A percentile compares a stretch with the other conserved stretches of the same genome.
Evolutionary conservation across 2,113 vertebrate species (phyloP).

Genomic region (Bucco capensis): DNA sequence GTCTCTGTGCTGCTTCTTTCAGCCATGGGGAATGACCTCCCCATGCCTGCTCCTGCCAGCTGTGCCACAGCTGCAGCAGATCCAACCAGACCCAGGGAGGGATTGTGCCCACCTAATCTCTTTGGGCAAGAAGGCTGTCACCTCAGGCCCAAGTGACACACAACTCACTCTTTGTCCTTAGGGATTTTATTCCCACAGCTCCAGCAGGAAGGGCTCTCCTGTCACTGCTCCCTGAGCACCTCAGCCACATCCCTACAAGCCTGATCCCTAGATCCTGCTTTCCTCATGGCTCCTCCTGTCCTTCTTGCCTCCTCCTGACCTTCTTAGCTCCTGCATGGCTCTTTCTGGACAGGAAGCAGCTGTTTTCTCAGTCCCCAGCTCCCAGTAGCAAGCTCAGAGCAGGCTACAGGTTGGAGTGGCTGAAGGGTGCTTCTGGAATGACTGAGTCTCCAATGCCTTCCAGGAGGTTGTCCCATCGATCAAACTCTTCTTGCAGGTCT

Average conservation of each 20-base stretch:
- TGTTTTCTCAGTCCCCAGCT: fast-evolving
- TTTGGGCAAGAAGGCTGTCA: not conserved
- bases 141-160: not conserved
- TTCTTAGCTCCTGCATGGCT: not conserved
- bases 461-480: constrained; percentile 60
- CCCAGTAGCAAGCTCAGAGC: not conserved
- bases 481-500: constrained; percentile 68
- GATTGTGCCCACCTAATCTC: not conserved
- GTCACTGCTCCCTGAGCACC: too few species aligned
- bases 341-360: not conserved
- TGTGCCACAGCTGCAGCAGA: not conserved
- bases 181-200: constrained; percentile 7
- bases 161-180: not conserved
- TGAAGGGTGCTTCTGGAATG: constrained; percentile 8
- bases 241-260: fast-evolving
- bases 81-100: not conserved
- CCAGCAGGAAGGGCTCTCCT: not conserved
- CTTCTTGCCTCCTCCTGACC: not conserved
- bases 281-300: not conserved
- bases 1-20: not conserved
- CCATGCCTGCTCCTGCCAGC: not conserved
- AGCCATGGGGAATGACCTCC: fast-evolving
- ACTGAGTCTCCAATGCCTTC: constrained; percentile 65
- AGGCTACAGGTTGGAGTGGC: constrained; percentile 59
- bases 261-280: not conserved